Evolutionary conservation across 2,888 invertebrate species (phyloP), one percentile per base, ranked within the genome.

Genomic region (Sinhomidia bicolor): DNA sequence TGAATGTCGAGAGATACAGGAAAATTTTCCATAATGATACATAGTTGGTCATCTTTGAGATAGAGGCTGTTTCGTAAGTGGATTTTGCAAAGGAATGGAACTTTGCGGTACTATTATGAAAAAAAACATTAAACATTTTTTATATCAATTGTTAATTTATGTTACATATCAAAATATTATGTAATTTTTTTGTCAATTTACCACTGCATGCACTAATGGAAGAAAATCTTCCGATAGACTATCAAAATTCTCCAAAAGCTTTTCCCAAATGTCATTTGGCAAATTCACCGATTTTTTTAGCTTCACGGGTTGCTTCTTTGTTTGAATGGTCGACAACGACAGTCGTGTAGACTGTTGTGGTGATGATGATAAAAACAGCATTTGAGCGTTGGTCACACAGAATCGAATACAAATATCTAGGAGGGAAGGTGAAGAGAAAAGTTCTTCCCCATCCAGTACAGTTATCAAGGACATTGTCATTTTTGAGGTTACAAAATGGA

Each of bases 1-100:
- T 89, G 89, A 17, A 89, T 81, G 23, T 89, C 85, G 0, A 89
- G 68, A 2, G 85, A 60, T 0, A 29, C 9, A 9, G 89, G 85
- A 62, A 5, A 85, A n/a, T 26, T 29, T 12, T 14, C 14, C 32
- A 89, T 62, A 7, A 89, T 9, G 1, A 29, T 0, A 6, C 36
- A 7, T 3, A 89, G 81, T 5, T 65, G 23, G 0, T 74, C 65
- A 65, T 89, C 89, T 10, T 17, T 81, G 6, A 89, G 26, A 10
- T 41, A 36, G 9, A 14, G 6, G 17, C 57, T 57, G 65, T 85
- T 85, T n/a, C 76, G 10, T 12, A 89, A 3, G 23, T 86, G 65
- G 36, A 85, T 47, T 54, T 57, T 62, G 20, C 36, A 20, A 7
- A 80, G 62, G 20, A 1, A 0, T 6, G 57, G 20, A 29, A 26